Percentiles rank a stretch among this genome's conserved stretches.
Conservation (phyloP, 2,888 invertebrate species). For the Pheosia gnoma region DNA sequence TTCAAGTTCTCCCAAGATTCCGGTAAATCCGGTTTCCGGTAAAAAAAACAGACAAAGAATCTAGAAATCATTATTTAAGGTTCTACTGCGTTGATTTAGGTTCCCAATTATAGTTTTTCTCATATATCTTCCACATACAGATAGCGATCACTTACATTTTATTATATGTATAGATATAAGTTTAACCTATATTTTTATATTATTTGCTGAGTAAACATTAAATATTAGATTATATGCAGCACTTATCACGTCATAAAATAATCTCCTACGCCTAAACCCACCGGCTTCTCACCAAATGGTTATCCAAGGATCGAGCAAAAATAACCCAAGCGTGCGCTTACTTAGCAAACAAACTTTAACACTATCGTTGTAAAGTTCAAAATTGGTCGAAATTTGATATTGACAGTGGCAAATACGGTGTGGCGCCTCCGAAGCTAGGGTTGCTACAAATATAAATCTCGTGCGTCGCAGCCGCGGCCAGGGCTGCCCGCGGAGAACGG, state of each 20-base stretch:
- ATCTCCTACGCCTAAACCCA: conserved; percentile 45
- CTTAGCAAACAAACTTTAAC: conserved; percentile 21
- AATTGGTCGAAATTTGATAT: conserved; percentile 46
- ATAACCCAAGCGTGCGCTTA: conserved; percentile 16
- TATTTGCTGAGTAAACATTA: conserved; percentile 25
- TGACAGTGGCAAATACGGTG: conserved; percentile 50
- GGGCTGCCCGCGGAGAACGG: conserved; percentile 73
- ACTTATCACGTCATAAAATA: conserved; percentile 42
- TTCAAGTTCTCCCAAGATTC: no score
- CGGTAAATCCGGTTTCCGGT: no score
- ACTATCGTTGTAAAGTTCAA: conserved; percentile 38
- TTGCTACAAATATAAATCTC: conserved; percentile 65
- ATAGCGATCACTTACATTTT: no score
- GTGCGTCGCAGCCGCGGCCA: conserved; percentile 61
- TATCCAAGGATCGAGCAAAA: conserved; percentile 41
- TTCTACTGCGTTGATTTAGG: no score
- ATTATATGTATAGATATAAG: no score
- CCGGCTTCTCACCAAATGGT: conserved; percentile 47
- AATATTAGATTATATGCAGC: conserved; percentile 33
- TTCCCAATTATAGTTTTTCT: no score
- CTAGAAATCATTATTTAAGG: no score
- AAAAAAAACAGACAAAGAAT: no score
- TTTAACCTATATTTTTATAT: conserved; percentile 9
- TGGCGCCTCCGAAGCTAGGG: conserved; percentile 66
- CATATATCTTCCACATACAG: no score